These are phyloP conservation scores for Cotesia vestalis DNA, from an alignment of 1,140 invertebrate genomes.

Conservation along the genomic window DNA sequence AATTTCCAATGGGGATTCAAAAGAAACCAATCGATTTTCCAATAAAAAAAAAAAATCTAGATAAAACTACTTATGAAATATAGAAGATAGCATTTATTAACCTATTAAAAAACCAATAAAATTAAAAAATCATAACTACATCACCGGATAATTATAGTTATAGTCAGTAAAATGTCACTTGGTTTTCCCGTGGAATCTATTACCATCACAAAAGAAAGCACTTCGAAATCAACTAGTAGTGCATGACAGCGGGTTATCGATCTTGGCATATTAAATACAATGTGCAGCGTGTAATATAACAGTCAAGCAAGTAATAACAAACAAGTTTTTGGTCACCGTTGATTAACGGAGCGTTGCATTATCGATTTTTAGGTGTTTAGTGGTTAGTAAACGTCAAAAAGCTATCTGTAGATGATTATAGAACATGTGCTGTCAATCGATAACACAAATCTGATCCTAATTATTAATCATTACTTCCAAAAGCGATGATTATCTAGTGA, in stretches of 20 bases:
- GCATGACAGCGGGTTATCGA: constrained; percentile 30
- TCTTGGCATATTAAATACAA: constrained; percentile 21
- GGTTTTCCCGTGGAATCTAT: too few relatives aligned
- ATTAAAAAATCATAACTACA: too few relatives aligned
- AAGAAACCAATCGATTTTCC: too few relatives aligned
- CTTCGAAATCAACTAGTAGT: constrained; percentile 15
- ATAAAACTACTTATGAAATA: too few relatives aligned
- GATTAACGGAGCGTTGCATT: constrained; percentile 28
- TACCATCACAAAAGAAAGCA: background rate
- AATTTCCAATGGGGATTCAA: too few relatives aligned
- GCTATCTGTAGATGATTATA: constrained; percentile 23
- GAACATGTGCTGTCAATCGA: constrained; percentile 12
- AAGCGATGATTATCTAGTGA: too few relatives aligned
- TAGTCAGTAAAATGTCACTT: background rate
- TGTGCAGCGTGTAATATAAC: constrained; percentile 10
- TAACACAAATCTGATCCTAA: background rate
- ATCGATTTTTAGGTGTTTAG: constrained; percentile 32
- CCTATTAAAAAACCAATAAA: too few relatives aligned
- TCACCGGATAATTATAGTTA: background rate
- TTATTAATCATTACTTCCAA: background rate
- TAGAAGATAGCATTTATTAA: too few relatives aligned
- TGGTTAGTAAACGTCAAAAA: constrained; percentile 21
- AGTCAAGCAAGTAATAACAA: constrained; percentile 15
- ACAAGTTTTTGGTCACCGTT: constrained; percentile 29
- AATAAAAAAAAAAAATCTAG: too few relatives aligned